Evolutionary conservation across 2,888 invertebrate species (phyloP).

Genomic region (Apotomis betuletana): DNA sequence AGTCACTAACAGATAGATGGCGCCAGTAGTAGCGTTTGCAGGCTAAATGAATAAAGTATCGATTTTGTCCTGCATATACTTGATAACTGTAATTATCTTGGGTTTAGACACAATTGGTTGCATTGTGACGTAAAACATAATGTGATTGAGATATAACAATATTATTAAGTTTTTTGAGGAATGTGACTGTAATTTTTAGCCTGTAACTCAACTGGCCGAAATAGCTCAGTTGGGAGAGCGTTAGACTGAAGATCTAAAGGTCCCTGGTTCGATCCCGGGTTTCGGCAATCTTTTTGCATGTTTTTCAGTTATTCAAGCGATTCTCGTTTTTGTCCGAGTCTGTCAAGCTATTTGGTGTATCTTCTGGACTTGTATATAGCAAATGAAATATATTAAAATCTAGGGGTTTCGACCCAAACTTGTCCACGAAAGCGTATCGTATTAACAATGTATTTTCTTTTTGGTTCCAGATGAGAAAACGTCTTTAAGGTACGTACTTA

Average conservation of each 20-base stretch:
- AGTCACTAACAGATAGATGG: conserved; percentile 50
- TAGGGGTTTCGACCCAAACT: too few species aligned
- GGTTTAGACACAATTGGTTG: too few species aligned
- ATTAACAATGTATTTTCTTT: neutral
- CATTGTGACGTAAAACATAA: neutral
- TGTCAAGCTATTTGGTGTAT: too few species aligned
- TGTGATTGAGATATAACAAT: neutral
- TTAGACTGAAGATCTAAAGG: conserved; percentile 88
- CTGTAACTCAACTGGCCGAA: conserved; percentile 66
- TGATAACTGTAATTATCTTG: too few species aligned
- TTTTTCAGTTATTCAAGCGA: conserved; percentile 19
- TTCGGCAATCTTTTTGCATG: conserved; percentile 80
- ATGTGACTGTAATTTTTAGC: conserved; percentile 49
- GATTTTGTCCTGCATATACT: neutral
- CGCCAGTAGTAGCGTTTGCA: conserved; percentile 37
- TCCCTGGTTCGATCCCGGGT: conserved; percentile 89
- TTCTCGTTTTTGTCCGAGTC: neutral
- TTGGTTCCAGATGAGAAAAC: conserved; percentile 57
- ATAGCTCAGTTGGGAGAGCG: conserved; percentile 87
- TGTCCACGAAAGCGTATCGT: neutral
- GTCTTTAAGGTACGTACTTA: conserved; percentile 51
- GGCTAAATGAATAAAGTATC: neutral
- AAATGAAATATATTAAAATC: too few species aligned
- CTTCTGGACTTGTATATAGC: too few species aligned
- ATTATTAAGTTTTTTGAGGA: conserved; percentile 12